Base-by-base conservation (phyloP, 2,113 vertebrate genomes). In the Mohoua ochrocephala region DNA sequence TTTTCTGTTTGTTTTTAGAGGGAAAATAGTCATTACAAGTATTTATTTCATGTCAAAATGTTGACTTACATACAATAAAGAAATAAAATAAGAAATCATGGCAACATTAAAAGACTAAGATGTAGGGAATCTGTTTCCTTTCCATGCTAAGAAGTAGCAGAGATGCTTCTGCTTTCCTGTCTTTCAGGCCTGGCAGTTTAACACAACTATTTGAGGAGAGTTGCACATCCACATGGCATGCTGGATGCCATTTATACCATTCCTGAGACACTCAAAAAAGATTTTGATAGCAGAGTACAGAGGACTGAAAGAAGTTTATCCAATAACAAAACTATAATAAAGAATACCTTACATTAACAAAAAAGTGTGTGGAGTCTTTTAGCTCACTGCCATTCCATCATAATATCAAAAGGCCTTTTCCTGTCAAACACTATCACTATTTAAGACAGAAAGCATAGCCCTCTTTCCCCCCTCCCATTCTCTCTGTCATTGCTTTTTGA, bases 221-320 rank as follows among this genome's bases (percentile, higher is more conserved):
- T n/a, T 41, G 5, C 30, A 52, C 1, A 1, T 53, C 28, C 52
- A 57, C 19, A 11, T 0, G 1, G 23, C 39, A 71, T 5, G 10
- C 52, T 70, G 39, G 52, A 61, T 70, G 47, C 39, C 60, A 59
- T 67, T 67, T 61, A 47, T 14, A 47, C 1, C 0, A 42, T 31
- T 91, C 84, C 47, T 5, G 2, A 63, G 44, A 60, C 5, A 42
- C 15, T 54, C 14, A 74, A 18, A 57, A 87, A 91, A 23, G 5
- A 31, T 77, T 84, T 27, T n/a, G n/a, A 45, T 31, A 63, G 37
- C 45, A 83, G 24, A 77, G 15, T 24, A 69, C 13, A 80, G 61
- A 65, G 15, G 30, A 65, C 26, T 76, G 27, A 57, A 81, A 70
- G 9, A 80, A 74, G 7, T 47, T 86, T 47, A 65, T 39, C 11